Percentiles rank a stretch among this genome's conserved stretches.
phyloP scores from a whole-genome alignment of 2,888 invertebrate species.

The Pollenia griseotomentosa region DNA sequence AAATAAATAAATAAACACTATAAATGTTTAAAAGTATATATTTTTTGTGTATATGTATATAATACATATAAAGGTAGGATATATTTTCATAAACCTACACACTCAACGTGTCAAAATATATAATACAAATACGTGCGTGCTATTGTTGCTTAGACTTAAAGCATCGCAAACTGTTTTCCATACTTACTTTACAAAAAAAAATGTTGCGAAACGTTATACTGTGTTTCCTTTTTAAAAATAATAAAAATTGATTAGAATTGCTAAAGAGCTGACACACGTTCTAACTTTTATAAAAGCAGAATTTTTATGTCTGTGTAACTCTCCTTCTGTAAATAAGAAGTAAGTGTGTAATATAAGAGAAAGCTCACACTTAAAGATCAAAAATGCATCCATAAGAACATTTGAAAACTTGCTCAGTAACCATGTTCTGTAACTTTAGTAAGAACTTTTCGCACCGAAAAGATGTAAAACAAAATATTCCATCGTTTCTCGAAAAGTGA shows the following conservation, averaged over 20 bases:
- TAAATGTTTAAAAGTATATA: conserved; percentile 32
- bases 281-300: conserved; percentile 31
- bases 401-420: too few relatives aligned
- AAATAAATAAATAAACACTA: conserved; percentile 36
- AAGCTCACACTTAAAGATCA: conserved; percentile 10
- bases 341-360: too few relatives aligned
- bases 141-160: conserved; percentile 1
- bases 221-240: conserved; percentile 72
- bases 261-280: conserved; percentile 72
- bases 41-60: not conserved
- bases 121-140: conserved; percentile 35
- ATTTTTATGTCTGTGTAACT: not conserved
- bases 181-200: not conserved
- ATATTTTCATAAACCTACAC: conserved; percentile 1
- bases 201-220: not conserved
- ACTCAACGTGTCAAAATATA: not conserved
- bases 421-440: too few relatives aligned
- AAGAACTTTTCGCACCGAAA: too few relatives aligned
- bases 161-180: too few relatives aligned
- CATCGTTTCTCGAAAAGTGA: too few relatives aligned
- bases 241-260: conserved; percentile 84
- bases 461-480: too few relatives aligned
- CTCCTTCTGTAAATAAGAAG: not conserved
- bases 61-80: not conserved
- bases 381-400: conserved; percentile 60